Conservation (phyloP, 1,140 invertebrate genomes). For the Branchinecta lindahli region DNA sequence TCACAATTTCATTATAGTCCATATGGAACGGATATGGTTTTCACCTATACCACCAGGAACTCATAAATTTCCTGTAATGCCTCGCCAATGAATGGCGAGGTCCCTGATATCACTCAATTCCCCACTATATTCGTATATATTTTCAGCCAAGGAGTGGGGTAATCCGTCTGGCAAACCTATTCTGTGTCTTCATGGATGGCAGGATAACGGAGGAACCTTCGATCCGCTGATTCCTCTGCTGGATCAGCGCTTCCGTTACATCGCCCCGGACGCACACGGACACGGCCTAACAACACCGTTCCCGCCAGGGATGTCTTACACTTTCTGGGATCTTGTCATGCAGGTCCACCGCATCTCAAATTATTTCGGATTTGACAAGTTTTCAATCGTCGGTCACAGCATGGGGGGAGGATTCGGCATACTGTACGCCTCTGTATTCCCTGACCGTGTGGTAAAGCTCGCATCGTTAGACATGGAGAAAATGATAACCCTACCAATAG, state of each 20-base stretch:
- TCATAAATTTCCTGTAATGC: no score
- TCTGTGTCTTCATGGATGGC: conserved; percentile 55
- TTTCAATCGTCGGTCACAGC: conserved; percentile 31
- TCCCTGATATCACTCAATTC: no score
- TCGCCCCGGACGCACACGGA: conserved; percentile 29
- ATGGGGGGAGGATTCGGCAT: conserved; percentile 29
- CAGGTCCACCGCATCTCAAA: conserved; percentile 26
- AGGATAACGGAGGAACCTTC: conserved; percentile 34
- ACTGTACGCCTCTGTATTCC: conserved; percentile 27
- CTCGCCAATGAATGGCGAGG: no score
- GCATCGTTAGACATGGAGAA: conserved; percentile 28
- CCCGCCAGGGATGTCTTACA: conserved; percentile 25
- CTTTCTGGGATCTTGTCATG: conserved; percentile 24
- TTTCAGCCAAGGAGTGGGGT: conserved; percentile 46
- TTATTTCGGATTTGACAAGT: conserved; percentile 30
- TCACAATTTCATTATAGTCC: no score
- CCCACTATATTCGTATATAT: no score
- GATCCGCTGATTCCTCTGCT: conserved; percentile 29
- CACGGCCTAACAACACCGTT: conserved; percentile 30
- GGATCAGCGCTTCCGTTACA: conserved; percentile 7
- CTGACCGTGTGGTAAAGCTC: conserved; percentile 26
- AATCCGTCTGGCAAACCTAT: conserved; percentile 43
- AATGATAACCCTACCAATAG: conserved; percentile 16
- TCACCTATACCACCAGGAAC: no score
- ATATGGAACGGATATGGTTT: no score